Evolutionary conservation across 2,797 vertebrate species (phyloP).

Genomic region (Florisuga fusca): DNA sequence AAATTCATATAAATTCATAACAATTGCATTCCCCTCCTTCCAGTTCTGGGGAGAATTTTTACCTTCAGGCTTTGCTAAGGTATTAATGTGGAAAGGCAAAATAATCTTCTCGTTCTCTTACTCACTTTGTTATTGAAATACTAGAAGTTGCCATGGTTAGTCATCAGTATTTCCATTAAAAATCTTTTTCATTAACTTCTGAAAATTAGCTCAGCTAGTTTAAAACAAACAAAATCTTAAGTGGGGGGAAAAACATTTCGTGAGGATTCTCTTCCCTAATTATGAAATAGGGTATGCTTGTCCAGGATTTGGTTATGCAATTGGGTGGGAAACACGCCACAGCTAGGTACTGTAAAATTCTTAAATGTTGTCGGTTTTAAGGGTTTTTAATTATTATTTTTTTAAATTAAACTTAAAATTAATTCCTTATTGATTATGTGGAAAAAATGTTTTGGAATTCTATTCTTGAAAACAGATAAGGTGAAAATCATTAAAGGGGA

Average conservation of each 20-base stretch:
- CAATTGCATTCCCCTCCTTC: neutral
- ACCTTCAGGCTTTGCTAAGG: neutral
- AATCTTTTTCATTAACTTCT: conserved; percentile 46
- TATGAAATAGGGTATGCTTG: conserved; percentile 46
- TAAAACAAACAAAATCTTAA: conserved; percentile 67
- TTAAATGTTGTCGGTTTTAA: neutral
- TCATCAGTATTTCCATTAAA: conserved; percentile 58
- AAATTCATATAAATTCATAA: neutral
- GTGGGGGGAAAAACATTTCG: conserved; percentile 15
- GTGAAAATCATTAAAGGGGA: conserved; percentile 8
- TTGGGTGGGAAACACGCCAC: neutral
- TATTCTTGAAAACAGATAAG: neutral
- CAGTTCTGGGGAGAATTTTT: neutral
- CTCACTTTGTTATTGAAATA: conserved; percentile 30
- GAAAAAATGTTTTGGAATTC: neutral
- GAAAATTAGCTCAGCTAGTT: conserved; percentile 34
- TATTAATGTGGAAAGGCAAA: neutral
- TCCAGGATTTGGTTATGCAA: conserved; percentile 43
- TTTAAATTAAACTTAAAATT: neutral
- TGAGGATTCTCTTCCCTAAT: conserved; percentile 35
- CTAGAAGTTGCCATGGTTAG: conserved; percentile 52
- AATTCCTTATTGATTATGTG: neutral
- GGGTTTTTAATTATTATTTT: neutral
- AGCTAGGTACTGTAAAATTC: neutral
- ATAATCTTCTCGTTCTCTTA: conserved; percentile 12